phyloP scores from a whole-genome alignment of 2,888 invertebrate species.

The Spisula subtruncata region DNA sequence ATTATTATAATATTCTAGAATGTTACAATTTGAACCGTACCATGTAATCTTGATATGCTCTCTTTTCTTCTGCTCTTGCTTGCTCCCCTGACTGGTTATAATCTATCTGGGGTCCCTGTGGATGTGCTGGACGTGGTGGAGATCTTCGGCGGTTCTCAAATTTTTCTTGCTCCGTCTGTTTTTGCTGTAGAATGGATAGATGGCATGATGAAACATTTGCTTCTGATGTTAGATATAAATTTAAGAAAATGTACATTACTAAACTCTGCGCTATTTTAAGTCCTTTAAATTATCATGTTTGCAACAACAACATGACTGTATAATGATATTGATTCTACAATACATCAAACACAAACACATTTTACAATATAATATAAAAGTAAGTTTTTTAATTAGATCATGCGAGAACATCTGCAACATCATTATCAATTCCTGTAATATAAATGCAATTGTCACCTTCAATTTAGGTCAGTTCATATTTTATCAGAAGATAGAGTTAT shows the following conservation, averaged over 20 bases:
- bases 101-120: constrained; percentile 61
- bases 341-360: no score
- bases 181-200: constrained; percentile 48
- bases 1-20: neutral
- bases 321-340: no score
- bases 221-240: neutral
- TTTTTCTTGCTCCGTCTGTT: constrained; percentile 55
- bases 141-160: constrained; percentile 42
- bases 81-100: constrained; percentile 53
- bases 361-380: no score
- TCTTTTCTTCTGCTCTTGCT: constrained; percentile 52
- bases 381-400: no score
- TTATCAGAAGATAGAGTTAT: neutral
- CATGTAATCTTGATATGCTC: constrained; percentile 69
- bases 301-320: no score
- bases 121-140: constrained; percentile 47
- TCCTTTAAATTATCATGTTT: no score
- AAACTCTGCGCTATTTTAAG: no score
- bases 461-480: neutral
- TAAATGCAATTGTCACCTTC: neutral
- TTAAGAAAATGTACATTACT: neutral
- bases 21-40: constrained; percentile 39
- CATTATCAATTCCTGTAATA: neutral
- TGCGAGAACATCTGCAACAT: no score
- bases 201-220: neutral